These are phyloP conservation scores for Morpho helenor DNA, from an alignment of 2,888 invertebrate species.

Conservation along the genomic window DNA sequence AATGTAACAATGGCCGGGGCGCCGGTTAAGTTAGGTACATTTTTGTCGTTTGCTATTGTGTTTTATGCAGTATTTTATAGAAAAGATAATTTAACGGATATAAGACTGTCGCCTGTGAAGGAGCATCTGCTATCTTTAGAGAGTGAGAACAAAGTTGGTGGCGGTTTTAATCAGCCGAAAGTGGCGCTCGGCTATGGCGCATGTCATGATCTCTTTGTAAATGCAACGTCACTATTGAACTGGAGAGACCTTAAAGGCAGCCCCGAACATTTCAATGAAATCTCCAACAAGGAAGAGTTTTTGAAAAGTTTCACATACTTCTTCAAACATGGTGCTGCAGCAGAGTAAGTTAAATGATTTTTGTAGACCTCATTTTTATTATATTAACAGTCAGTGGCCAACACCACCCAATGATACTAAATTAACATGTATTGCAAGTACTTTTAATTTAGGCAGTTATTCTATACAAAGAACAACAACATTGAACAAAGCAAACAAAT, in stretches of 20 bases:
- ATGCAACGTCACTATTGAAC: constrained; percentile 82
- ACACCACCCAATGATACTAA: no score
- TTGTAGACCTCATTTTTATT: no score
- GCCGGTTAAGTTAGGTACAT: constrained; percentile 60
- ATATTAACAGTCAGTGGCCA: no score
- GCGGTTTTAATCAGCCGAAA: constrained; percentile 74
- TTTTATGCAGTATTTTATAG: constrained; percentile 63
- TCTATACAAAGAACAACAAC: no score
- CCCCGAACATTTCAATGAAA: constrained; percentile 84
- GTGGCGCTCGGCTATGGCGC: constrained; percentile 92
- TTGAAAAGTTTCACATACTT: constrained; percentile 88
- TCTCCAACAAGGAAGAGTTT: constrained; percentile 82
- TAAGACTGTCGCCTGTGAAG: constrained; percentile 60
- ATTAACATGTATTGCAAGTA: no score
- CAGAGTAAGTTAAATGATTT: constrained; percentile 83
- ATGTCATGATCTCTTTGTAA: constrained; percentile 87
- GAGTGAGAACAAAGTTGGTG: constrained; percentile 57
- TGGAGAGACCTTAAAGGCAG: constrained; percentile 72
- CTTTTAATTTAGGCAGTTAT: no score
- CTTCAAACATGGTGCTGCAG: constrained; percentile 90
- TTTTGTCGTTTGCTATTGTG: constrained; percentile 59
- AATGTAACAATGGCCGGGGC: constrained; percentile 54
- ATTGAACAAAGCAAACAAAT: no score
- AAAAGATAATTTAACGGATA: constrained; percentile 52
- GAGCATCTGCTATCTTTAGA: constrained; percentile 66